Evolutionary conservation across 2,797 vertebrate genomes (phyloP).

Genomic region (Staurois parvus): DNA sequence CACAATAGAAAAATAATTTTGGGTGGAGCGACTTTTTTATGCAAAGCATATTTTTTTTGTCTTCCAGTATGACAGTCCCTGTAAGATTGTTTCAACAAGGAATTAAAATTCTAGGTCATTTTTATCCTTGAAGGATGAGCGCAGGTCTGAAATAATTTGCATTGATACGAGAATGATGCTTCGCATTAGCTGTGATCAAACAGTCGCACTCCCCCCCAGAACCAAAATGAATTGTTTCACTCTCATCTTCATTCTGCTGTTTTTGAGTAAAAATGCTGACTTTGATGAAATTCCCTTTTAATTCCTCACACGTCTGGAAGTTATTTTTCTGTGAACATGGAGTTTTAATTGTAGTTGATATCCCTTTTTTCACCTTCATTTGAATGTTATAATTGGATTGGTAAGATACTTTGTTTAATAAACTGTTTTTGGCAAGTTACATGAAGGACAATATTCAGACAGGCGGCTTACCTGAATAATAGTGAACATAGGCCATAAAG

Average conservation of each 20-base stretch:
- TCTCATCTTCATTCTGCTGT: constrained; percentile 71
- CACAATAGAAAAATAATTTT: not conserved
- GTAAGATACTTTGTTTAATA: constrained; percentile 68
- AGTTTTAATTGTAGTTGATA: constrained; percentile 71
- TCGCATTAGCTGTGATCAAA: constrained; percentile 75
- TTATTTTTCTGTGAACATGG: constrained; percentile 65
- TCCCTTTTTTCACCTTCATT: constrained; percentile 69
- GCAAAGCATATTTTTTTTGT: not conserved
- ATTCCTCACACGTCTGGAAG: constrained; percentile 67
- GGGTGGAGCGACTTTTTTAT: not conserved
- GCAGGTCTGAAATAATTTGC: constrained; percentile 63
- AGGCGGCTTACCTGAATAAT: not conserved
- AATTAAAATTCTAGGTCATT: constrained; percentile 48
- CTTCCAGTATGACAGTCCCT: constrained; percentile 7
- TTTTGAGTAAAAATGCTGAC: constrained; percentile 67
- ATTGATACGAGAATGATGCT: constrained; percentile 70
- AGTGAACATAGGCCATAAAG: not conserved
- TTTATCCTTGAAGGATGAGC: constrained; percentile 50
- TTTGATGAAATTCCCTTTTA: constrained; percentile 70
- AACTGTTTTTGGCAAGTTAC: constrained; percentile 63
- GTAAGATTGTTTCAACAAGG: constrained; percentile 16
- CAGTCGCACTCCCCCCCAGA: constrained; percentile 66
- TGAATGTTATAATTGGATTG: constrained; percentile 76
- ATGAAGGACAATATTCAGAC: constrained; percentile 65
- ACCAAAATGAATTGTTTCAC: constrained; percentile 74